Evolutionary conservation across 2,113 vertebrate genomes (phyloP).

Genomic region (Anolis sagrei): DNA sequence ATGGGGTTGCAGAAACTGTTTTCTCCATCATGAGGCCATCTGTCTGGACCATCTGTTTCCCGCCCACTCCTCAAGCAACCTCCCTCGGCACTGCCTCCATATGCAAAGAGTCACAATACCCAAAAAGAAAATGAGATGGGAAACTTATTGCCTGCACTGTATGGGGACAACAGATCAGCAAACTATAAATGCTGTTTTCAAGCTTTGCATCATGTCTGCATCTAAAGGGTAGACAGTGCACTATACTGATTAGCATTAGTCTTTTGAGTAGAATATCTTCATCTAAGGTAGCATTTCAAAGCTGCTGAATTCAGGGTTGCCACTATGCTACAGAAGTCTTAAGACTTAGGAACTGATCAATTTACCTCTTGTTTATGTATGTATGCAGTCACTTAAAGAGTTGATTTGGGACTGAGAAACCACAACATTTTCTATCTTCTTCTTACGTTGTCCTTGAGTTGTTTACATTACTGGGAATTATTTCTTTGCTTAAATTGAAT

Average conservation of each 20-base stretch:
- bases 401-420: no score
- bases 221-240: neutral
- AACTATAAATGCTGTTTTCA: slow-evolving; percentile 34
- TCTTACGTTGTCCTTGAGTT: no score
- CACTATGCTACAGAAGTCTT: neutral
- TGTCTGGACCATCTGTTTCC: slow-evolving; percentile 50
- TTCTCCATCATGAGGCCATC: slow-evolving; percentile 45
- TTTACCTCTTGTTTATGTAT: neutral
- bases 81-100: slow-evolving; percentile 42
- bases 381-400: no score
- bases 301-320: neutral
- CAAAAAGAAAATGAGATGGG: slow-evolving; percentile 36
- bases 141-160: slow-evolving; percentile 32
- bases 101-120: slow-evolving; percentile 33
- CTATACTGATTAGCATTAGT: neutral
- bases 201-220: slow-evolving; percentile 1
- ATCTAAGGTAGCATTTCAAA: slow-evolving; percentile 23
- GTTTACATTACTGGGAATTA: no score
- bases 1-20: slow-evolving; percentile 27
- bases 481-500: no score
- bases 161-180: slow-evolving; percentile 44
- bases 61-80: slow-evolving; percentile 49
- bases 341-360: neutral
- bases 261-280: neutral
- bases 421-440: no score